These are phyloP conservation scores for Lagothrix lagotricha DNA, from an alignment of 2,797 vertebrate species.

Conservation along the genomic window DNA sequence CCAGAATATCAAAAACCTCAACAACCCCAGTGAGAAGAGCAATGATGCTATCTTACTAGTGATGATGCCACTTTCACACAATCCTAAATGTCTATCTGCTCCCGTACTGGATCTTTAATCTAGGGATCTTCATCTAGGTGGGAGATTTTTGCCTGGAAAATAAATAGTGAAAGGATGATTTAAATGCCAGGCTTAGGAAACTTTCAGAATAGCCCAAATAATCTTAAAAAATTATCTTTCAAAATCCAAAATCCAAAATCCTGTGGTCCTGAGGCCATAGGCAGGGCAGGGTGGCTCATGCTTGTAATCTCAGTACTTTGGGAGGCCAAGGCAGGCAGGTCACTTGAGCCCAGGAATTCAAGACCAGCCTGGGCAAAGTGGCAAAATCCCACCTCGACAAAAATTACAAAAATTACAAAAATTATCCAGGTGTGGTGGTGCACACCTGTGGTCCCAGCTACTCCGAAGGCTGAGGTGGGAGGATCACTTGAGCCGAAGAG, in stretches of 20 bases:
- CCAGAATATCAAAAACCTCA: neutral
- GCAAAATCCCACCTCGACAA: neutral
- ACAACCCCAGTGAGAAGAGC: neutral
- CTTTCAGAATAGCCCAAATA: constrained; percentile 29
- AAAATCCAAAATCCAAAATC: constrained; percentile 52
- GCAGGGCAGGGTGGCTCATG: neutral
- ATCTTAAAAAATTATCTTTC: neutral
- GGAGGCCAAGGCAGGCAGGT: neutral
- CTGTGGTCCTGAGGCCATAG: too few relatives aligned
- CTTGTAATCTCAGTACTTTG: neutral
- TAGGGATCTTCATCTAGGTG: neutral
- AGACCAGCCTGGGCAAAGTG: neutral
- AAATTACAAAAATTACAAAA: too few relatives aligned
- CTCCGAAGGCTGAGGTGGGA: neutral
- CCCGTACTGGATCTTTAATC: constrained; percentile 4
- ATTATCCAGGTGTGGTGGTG: neutral
- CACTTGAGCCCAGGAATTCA: neutral
- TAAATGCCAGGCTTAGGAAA: neutral
- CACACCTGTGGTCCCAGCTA: neutral
- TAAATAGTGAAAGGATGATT: constrained; percentile 36
- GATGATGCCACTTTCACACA: neutral
- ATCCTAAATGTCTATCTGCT: neutral
- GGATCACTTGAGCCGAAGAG: too few relatives aligned
- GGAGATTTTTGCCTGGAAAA: constrained; percentile 19
- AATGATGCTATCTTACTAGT: neutral